These are phyloP conservation scores for Camponotus floridanus DNA, from an alignment of 1,140 invertebrate species.

Conservation along the genomic window DNA sequence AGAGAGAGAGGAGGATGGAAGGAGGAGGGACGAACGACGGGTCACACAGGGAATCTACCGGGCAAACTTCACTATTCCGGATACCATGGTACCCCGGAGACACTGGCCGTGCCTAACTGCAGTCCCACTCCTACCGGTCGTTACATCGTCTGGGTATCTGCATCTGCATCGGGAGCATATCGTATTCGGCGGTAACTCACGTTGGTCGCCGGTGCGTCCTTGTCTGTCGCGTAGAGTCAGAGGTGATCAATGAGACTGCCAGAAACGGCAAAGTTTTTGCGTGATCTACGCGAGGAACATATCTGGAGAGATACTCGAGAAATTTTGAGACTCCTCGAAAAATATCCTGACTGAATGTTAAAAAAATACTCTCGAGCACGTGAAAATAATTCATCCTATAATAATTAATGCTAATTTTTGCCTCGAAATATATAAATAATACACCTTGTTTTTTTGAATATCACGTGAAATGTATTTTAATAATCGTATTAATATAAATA, in stretches of 20 bases:
- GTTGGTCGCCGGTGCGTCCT: slow-evolving; percentile 20
- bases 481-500: background rate
- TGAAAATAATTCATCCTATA: background rate
- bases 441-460: background rate
- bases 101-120: slow-evolving; percentile 61
- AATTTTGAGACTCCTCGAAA: background rate
- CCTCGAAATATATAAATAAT: slow-evolving; percentile 18
- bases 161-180: slow-evolving; percentile 64
- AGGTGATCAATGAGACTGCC: slow-evolving; percentile 47
- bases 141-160: slow-evolving; percentile 67
- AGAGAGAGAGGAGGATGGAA: background rate
- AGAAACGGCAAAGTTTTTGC: slow-evolving; percentile 50
- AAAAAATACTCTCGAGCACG: too few relatives aligned
- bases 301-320: slow-evolving; percentile 20
- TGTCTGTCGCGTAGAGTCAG: slow-evolving; percentile 61
- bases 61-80: slow-evolving; percentile 68
- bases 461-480: background rate
- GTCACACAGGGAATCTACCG: slow-evolving; percentile 64
- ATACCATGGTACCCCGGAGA: slow-evolving; percentile 71
- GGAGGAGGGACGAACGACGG: slow-evolving; percentile 51
- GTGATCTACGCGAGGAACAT: slow-evolving; percentile 17
- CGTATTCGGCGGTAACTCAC: slow-evolving; percentile 55
- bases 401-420: background rate
- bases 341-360: background rate
- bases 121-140: slow-evolving; percentile 56